phyloP scores from a whole-genome alignment of 2,113 vertebrate species.

The Dasyprocta punctata region DNA sequence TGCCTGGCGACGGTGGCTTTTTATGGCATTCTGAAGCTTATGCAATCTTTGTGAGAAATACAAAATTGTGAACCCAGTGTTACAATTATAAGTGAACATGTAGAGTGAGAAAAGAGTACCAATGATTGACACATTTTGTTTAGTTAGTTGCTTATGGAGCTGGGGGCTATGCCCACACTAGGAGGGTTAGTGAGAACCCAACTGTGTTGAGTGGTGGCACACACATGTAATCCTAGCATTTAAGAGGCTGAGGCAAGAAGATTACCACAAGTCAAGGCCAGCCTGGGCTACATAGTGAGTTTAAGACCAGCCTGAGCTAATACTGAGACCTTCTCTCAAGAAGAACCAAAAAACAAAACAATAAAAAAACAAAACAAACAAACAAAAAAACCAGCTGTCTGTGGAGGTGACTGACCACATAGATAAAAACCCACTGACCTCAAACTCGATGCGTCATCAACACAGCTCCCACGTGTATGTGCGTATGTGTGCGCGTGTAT shows the following conservation, averaged over 20 bases:
- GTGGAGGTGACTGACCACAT: not conserved
- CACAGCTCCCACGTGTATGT: not conserved
- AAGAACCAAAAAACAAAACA: not conserved
- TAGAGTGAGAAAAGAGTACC: not conserved
- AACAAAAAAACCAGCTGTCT: accelerated
- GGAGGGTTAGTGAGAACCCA: not conserved
- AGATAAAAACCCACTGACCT: not conserved
- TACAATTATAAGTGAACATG: conserved; percentile 19
- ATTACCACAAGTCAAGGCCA: not conserved
- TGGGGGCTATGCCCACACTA: not conserved
- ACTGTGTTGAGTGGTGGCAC: not conserved
- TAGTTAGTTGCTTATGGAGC: not conserved
- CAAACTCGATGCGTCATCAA: not conserved
- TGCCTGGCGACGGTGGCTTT: not conserved
- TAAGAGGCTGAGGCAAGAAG: not conserved
- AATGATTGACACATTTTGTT: not conserved
- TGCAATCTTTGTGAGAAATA: conserved; percentile 13
- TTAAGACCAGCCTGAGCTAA: not conserved
- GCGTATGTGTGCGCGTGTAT: not conserved
- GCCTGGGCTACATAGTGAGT: not conserved
- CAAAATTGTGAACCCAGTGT: not conserved
- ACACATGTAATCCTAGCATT: not conserved
- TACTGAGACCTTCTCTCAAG: not conserved
- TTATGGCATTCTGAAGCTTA: not conserved
- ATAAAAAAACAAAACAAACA: not conserved